Evolutionary conservation across 2,797 vertebrate species (phyloP), one percentile per base, ranked within the genome.

Genomic region (Phrynocephalus forsythii): DNA sequence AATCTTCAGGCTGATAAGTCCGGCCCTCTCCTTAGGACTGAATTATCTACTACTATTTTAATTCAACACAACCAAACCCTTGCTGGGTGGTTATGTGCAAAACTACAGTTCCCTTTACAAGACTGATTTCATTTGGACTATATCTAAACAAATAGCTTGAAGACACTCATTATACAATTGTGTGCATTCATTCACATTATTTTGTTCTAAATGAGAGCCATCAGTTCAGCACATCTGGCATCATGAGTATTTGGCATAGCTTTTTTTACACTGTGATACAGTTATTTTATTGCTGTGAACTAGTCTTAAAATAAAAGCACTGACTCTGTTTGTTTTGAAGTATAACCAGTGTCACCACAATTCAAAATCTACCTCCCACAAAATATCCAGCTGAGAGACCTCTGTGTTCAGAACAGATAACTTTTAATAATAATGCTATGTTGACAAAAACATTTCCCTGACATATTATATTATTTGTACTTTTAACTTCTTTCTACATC

Each of bases 401-500:
- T 20, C 22, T 86, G 52, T 30, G 78, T 38, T 81, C 76, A 83
- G 30, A 79, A 84, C 1, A 87, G 83, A 85, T n/a, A 88, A 90
- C 1, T 1, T 56, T 50, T 71, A 83, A 83, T 77, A 82, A 84
- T 60, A 80, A 50, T 48, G 48, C 50, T 66, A 5, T 84, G 82
- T 85, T 90, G 86, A 52, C 90, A 88, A 90, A 94, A 83, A 67
- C 80, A 87, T 72, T 0, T 87, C 87, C 90, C 30, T 90, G 91
- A 26, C 63, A 44, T 56, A 89, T 90, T 77, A 73, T 26, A 72
- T 71, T n/a, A 93, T 93, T 89, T 91, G 78, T 88, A 87, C 89
- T 89, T 79, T 56, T 87, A 91, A 88, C 94, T 89, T 94, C 90
- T 91, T 90, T 93, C 92, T 88, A 81, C 85, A 90, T 13, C 38